These are phyloP conservation scores for Rhinopomastus cyanomelas DNA, from an alignment of 2,113 vertebrate species.

Conservation along the genomic window DNA sequence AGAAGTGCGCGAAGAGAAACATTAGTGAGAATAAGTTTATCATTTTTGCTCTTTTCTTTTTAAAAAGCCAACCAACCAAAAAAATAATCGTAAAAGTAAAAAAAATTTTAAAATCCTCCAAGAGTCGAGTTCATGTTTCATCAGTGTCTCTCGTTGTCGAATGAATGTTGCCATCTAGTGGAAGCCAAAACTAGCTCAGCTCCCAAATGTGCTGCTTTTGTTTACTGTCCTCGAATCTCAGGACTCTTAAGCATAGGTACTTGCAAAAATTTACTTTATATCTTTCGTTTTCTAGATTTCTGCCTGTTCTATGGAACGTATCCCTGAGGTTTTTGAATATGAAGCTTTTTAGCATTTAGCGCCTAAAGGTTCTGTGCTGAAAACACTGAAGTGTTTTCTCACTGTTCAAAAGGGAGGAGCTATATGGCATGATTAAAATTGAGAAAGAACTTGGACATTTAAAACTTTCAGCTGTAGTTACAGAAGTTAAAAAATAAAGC, in stretches of 20 bases:
- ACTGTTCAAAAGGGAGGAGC: background rate
- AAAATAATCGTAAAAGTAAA: background rate
- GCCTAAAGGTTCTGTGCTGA: background rate
- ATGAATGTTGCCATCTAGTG: constrained; percentile 50
- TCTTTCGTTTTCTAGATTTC: background rate
- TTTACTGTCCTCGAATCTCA: background rate
- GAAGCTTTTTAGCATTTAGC: background rate
- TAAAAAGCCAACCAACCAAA: background rate
- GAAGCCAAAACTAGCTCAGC: background rate
- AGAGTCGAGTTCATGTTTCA: background rate
- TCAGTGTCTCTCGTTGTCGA: accelerated
- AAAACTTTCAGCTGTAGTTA: background rate
- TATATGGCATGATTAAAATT: background rate
- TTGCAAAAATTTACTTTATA: background rate
- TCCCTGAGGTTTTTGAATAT: background rate
- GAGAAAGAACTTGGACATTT: background rate
- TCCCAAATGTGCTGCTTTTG: background rate
- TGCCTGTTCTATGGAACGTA: background rate
- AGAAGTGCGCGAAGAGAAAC: background rate
- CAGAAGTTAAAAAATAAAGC: background rate
- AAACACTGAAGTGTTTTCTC: background rate
- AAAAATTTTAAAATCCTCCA: background rate
- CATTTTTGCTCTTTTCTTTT: background rate
- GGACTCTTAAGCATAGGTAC: background rate
- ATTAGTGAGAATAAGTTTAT: background rate